A percentile compares a stretch with the other conserved stretches of the same genome.
These are phyloP conservation scores for Phataginus tricuspis DNA, from an alignment of 2,797 vertebrate genomes.

Conservation along the genomic window DNA sequence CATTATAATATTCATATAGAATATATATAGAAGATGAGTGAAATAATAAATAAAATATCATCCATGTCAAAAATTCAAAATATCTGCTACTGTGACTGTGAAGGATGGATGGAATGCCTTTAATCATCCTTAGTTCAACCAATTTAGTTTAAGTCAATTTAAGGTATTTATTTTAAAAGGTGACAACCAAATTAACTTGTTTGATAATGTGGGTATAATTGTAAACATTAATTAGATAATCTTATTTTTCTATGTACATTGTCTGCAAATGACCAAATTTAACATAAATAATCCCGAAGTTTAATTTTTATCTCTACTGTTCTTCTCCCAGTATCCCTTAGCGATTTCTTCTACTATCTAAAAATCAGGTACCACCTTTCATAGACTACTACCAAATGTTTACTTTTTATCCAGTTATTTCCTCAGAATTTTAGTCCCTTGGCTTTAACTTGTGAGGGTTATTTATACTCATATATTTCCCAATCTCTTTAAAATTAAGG, in stretches of 20 bases:
- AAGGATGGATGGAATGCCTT: not conserved
- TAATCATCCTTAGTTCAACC: not conserved
- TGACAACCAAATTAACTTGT: not conserved
- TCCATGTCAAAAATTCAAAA: not conserved
- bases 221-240: not conserved
- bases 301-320: not conserved
- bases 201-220: not conserved
- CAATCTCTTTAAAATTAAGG: not conserved
- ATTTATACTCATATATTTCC: not conserved
- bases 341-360: not conserved
- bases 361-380: not conserved
- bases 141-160: not conserved
- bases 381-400: not conserved
- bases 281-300: not conserved
- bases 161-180: not conserved
- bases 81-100: not conserved
- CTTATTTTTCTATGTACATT: not conserved
- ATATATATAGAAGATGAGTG: not conserved
- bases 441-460: not conserved
- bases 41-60: not conserved
- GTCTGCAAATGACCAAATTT: conserved; percentile 1
- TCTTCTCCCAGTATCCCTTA: not conserved
- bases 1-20: not conserved
- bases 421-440: not conserved
- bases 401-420: not conserved